phyloP scores from a whole-genome alignment of 2,888 invertebrate genomes.

The Archaeoteleia sp. region DNA sequence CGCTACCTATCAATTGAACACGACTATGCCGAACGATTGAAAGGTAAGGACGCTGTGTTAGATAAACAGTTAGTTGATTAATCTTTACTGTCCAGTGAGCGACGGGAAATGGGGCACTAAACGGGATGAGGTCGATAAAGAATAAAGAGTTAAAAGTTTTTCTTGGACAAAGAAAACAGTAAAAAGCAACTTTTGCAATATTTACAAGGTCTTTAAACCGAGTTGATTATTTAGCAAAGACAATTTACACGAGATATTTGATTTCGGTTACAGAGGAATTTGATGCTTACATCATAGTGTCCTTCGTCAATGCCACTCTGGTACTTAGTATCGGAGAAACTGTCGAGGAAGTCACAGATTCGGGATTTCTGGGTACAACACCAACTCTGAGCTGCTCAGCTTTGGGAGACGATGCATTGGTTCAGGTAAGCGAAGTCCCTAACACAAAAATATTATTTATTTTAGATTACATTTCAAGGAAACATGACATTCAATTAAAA shows the following conservation, averaged over 20 bases:
- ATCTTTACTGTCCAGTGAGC: conserved; percentile 1
- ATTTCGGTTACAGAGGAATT: conserved; percentile 92
- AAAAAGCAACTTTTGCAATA: too few relatives aligned
- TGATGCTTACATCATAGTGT: conserved; percentile 99
- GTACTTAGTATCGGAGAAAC: conserved; percentile 99
- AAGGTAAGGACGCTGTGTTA: conserved; percentile 67
- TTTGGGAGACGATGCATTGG: conserved; percentile 96
- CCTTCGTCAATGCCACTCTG: conserved; percentile 98
- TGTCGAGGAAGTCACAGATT: conserved; percentile 99
- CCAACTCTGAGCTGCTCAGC: conserved; percentile 99
- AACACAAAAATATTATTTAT: conserved; percentile 2
- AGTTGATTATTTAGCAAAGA: conserved; percentile 45
- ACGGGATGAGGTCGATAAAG: too few relatives aligned
- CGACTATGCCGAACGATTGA: conserved; percentile 67
- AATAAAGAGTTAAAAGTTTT: too few relatives aligned
- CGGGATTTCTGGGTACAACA: conserved; percentile 98
- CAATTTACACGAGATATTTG: conserved; percentile 59
- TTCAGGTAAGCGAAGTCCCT: conserved; percentile 82
- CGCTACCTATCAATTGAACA: conserved; percentile 70
- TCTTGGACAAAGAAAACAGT: too few relatives aligned
- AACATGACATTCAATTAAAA: too few relatives aligned
- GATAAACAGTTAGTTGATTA: conserved; percentile 31
- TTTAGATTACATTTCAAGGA: too few relatives aligned
- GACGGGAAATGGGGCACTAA: not conserved
- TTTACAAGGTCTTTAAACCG: too few relatives aligned